Percentiles rank a stretch among this genome's conserved stretches.
These are phyloP conservation scores for Dipodomys ordii DNA, from an alignment of 2,113 vertebrate genomes.

Conservation along the genomic window DNA sequence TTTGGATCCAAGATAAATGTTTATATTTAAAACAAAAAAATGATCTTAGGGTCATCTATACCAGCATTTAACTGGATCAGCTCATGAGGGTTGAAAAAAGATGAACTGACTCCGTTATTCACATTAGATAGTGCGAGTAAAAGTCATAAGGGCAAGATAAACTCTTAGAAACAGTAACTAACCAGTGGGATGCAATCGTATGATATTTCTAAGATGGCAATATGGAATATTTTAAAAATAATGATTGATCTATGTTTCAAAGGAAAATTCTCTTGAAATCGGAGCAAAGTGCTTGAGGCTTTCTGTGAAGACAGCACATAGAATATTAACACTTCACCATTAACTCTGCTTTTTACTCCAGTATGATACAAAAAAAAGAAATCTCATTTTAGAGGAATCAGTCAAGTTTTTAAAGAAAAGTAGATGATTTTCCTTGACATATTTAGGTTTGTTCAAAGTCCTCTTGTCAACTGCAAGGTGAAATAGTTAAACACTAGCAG, in stretches of 20 bases:
- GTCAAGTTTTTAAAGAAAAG: not conserved
- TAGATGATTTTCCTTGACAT: conserved; percentile 7
- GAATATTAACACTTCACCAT: conserved; percentile 47
- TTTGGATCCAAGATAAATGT: not conserved
- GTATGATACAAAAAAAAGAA: not conserved
- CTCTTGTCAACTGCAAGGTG: not conserved
- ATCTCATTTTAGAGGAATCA: conserved; percentile 22
- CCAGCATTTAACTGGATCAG: not conserved
- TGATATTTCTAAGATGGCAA: conserved; percentile 10
- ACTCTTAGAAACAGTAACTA: not conserved
- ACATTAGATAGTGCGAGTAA: not conserved
- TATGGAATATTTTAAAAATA: conserved; percentile 48
- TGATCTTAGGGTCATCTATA: not conserved
- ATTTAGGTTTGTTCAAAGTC: conserved; percentile 31
- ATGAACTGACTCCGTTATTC: not conserved
- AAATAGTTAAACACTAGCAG: conserved; percentile 40
- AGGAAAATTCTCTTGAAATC: conserved; percentile 45
- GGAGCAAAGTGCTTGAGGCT: conserved; percentile 41
- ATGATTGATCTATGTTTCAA: conserved; percentile 67
- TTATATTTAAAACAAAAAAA: not conserved
- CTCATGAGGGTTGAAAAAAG: not conserved
- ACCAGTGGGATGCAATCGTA: not conserved
- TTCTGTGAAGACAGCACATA: conserved; percentile 29
- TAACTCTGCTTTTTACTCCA: conserved; percentile 34
- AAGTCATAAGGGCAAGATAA: not conserved